Evolutionary conservation across 2,888 invertebrate species (phyloP).

Genomic region (Megalurothrips usitatus): DNA sequence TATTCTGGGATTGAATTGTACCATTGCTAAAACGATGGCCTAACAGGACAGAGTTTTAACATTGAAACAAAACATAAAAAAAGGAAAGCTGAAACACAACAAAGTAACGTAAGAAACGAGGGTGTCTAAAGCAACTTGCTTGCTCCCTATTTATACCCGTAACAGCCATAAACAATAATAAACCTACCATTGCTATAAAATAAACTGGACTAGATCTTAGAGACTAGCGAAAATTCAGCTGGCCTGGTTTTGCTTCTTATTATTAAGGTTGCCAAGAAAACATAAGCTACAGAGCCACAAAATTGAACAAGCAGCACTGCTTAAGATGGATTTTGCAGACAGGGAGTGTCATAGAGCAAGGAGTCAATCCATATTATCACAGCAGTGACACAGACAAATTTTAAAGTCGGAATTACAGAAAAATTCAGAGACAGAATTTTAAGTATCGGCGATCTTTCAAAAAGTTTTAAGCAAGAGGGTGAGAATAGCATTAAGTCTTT

Average conservation of each 20-base stretch:
- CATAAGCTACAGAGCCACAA: neutral
- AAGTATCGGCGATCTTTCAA: too few relatives aligned
- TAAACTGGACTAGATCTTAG: conserved; percentile 23
- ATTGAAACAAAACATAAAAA: neutral
- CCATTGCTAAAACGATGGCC: neutral
- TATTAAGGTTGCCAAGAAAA: neutral
- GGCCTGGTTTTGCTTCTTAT: conserved; percentile 3
- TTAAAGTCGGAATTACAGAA: neutral
- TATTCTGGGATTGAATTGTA: neutral
- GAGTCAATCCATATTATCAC: conserved; percentile 12
- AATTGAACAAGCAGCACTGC: neutral
- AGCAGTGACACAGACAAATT: conserved; percentile 9
- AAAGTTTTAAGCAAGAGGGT: too few relatives aligned
- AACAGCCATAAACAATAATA: conserved; percentile 23
- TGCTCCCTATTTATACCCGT: conserved; percentile 21
- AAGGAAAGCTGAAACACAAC: neutral
- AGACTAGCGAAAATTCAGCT: conserved; percentile 20
- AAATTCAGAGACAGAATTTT: too few relatives aligned
- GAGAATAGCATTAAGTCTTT: too few relatives aligned
- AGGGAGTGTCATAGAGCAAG: conserved; percentile 34
- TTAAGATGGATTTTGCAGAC: conserved; percentile 35
- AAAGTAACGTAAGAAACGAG: neutral
- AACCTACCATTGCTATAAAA: conserved; percentile 12
- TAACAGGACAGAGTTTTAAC: neutral
- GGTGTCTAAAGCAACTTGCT: conserved; percentile 7